Evolutionary conservation across 2,888 invertebrate genomes (phyloP), one percentile per base, ranked within the genome.

Genomic region (Phytoseiulus persimilis): DNA sequence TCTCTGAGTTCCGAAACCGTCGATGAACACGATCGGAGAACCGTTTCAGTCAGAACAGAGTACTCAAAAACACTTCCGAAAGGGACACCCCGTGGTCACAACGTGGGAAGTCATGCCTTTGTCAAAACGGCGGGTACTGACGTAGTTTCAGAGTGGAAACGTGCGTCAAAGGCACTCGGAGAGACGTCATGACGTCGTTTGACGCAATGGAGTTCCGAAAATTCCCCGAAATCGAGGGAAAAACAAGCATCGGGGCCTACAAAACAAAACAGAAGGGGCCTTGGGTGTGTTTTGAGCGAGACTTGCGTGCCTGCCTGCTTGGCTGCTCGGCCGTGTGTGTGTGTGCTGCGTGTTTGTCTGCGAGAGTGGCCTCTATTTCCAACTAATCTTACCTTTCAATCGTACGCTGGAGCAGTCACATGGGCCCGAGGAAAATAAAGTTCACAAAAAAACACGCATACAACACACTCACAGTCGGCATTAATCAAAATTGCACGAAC

Each of bases 311-410:
- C 18, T 23, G 65, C 65, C 65, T 23, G 65, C 28, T 2, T 65
- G 65, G 11, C 65, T 65, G 65, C 65, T 23, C 18, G 65, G 11
- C 28, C 18, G 65, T 23, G 65, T 65, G 65, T 65, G 65, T 65
- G 65, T 65, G 65, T 65, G 65, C 65, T 65, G 65, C 65, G 65
- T 65, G 65, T 65, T 65, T 65, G 65, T 65, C 65, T 65, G 65
- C 65, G 65, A 65, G 65, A 65, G 65, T 65, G 65, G 65, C 65
- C 65, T 65, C 23, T 14, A 65, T 65, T 65, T 18, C 65, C 65
- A 28, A 6, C 65, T 65, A 65, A 65, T 65, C 65, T 65, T 28
- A 65, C 65, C 65, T 65, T 65, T 65, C 65, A 65, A 65, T 65
- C 65, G 65, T 65, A 28, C 65, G 65, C 65, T 65, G 65, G 65